Conservation (phyloP, 2,888 invertebrate species). For the Pristionchus entomophagus region DNA sequence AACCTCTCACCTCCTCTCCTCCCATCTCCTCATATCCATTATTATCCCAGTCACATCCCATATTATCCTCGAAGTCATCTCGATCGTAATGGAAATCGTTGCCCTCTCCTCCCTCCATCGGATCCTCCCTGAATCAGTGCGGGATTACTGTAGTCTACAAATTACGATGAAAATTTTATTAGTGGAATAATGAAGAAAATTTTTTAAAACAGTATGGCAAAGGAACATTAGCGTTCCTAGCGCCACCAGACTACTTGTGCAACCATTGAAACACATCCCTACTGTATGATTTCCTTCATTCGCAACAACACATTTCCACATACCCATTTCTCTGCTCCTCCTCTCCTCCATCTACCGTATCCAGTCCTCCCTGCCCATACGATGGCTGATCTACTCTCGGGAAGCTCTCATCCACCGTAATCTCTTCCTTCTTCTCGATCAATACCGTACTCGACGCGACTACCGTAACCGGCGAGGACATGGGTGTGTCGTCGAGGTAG, state of each 20-base stretch:
- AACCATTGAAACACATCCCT: no score
- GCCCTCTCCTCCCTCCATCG: not conserved
- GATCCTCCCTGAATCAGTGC: conserved; percentile 20
- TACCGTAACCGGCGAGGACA: conserved; percentile 2
- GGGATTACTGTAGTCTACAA: no score
- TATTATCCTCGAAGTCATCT: not conserved
- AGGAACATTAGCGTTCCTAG: no score
- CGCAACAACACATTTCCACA: not conserved
- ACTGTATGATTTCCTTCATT: no score
- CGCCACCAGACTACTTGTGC: no score
- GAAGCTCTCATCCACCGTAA: conserved; percentile 24
- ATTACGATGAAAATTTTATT: no score
- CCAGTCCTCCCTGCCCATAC: conserved; percentile 41
- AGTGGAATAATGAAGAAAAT: no score
- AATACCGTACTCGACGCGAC: not conserved
- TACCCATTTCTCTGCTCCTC: not conserved
- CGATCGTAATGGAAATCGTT: not conserved
- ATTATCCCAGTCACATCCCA: not conserved
- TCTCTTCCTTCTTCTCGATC: not conserved
- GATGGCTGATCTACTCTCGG: not conserved
- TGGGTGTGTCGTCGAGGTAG: conserved; percentile 38
- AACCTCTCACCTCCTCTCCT: not conserved
- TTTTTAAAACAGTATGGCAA: not conserved
- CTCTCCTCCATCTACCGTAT: not conserved
- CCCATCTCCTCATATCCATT: not conserved